Conservation (phyloP, 2,888 invertebrate genomes). For the Holacanthella duospinosa region DNA sequence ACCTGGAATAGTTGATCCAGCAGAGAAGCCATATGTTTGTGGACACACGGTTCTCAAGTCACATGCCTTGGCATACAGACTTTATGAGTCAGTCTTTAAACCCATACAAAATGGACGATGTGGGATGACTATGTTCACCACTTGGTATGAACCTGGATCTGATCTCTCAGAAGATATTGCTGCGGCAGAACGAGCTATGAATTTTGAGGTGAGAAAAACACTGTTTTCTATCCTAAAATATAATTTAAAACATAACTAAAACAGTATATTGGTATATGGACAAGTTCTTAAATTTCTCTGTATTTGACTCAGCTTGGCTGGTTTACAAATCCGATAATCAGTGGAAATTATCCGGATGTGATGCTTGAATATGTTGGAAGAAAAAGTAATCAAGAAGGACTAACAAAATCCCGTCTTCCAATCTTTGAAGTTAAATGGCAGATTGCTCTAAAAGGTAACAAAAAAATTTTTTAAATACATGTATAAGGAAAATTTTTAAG, state of each 20-base stretch:
- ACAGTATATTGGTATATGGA: too few species aligned
- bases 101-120: conserved; percentile 28
- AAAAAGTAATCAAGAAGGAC: background rate
- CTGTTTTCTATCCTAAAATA: too few species aligned
- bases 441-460: background rate
- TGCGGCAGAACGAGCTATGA: conserved; percentile 33
- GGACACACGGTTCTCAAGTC: conserved; percentile 53
- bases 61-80: conserved; percentile 54
- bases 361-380: background rate
- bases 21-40: conserved; percentile 50
- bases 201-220: conserved; percentile 30
- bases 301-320: background rate
- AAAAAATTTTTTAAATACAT: too few species aligned
- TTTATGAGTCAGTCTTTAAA: conserved; percentile 52
- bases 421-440: background rate
- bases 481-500: too few species aligned
- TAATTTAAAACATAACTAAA: too few species aligned
- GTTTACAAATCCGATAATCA: background rate
- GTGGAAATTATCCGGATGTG: background rate
- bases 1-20: too few species aligned
- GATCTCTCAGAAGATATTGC: conserved; percentile 23
- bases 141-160: conserved; percentile 29
- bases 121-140: conserved; percentile 35
- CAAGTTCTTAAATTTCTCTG: background rate
- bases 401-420: background rate